A percentile compares a stretch with the other conserved stretches of the same genome.
These are phyloP conservation scores for Monoplex corrugatus DNA, from an alignment of 2,888 invertebrate genomes.

Conservation along the genomic window DNA sequence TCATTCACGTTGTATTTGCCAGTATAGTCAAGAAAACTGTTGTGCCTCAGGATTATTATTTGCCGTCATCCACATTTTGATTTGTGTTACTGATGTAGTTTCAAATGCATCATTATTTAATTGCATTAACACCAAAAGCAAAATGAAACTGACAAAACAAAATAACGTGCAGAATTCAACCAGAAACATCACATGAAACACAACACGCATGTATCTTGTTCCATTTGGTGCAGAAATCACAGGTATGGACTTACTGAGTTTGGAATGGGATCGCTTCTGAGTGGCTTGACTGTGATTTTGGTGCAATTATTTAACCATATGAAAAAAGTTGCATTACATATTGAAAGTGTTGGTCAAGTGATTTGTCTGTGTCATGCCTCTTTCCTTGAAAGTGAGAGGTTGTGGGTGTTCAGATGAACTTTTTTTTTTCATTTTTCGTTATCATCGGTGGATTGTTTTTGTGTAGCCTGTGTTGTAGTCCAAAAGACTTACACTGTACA, in stretches of 20 bases:
- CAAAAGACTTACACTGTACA: slow-evolving; percentile 16
- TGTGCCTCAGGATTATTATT: too few relatives aligned
- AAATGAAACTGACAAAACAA: too few relatives aligned
- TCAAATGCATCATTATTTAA: too few relatives aligned
- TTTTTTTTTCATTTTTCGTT: neutral
- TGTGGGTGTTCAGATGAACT: neutral
- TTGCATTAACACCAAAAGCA: too few relatives aligned
- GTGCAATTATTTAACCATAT: neutral
- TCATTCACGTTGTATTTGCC: too few relatives aligned
- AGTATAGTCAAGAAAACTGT: too few relatives aligned
- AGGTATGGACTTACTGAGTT: neutral
- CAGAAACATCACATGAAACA: neutral
- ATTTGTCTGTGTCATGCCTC: slow-evolving; percentile 14
- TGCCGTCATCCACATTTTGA: too few relatives aligned
- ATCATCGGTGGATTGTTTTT: neutral
- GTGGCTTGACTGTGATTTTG: slow-evolving; percentile 39
- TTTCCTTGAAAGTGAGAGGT: neutral
- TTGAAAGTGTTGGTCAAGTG: neutral
- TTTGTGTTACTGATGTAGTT: too few relatives aligned
- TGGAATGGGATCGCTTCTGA: neutral
- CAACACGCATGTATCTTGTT: neutral
- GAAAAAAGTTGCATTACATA: neutral
- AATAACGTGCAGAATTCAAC: neutral
- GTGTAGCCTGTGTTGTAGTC: slow-evolving; percentile 24
- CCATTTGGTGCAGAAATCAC: neutral